Evolutionary conservation across 2,113 vertebrate genomes (phyloP), one percentile per base, ranked within the genome.

Genomic region (Chroicocephalus ridibundus): DNA sequence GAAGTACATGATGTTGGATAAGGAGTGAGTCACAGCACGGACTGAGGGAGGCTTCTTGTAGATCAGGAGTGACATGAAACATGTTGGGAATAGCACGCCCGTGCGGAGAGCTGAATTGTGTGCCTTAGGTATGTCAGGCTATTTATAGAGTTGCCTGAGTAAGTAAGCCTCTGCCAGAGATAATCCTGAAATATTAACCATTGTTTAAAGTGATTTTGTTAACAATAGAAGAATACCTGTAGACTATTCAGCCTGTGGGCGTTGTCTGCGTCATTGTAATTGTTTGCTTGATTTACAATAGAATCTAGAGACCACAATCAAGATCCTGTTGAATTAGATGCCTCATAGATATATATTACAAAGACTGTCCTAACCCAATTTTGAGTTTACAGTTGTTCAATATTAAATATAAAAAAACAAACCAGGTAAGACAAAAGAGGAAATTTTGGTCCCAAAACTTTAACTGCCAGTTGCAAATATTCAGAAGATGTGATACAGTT

Each of bases 191-290:
- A 83, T 71, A 69, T 80, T 95, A 96, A 22, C 71, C 32, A 9
- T 65, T 94, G 82, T 91, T 94, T 90, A 66, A 94, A 92, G 60
- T 54, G 47, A 64, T 94, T 74, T 88, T 94, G 12, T 87, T 96
- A 91, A 90, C 90, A 95, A 58, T 54, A 69, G 91, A 75, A 77
- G 31, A 88, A 79, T 95, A 93, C 92, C 94, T 96, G 82, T 82
- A 61, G 52, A 25, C 20, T 76, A 3, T 72, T 94, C 74, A 44
- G 54, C 70, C 27, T 62, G 49, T 72, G 80, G 72, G 47, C 0
- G 1, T 90, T 90, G 84, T 79, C 90, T 89, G 19, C 1, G 0
- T 91, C 74, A 49, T 71, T 79, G 84, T 46, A 79, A 82, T 93
- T 87, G 94, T 96, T 93, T 86, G 54, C 76, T 89, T 91, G 78